phyloP scores from a whole-genome alignment of 2,888 invertebrate genomes.

The Lasioglossum marginatum region DNA sequence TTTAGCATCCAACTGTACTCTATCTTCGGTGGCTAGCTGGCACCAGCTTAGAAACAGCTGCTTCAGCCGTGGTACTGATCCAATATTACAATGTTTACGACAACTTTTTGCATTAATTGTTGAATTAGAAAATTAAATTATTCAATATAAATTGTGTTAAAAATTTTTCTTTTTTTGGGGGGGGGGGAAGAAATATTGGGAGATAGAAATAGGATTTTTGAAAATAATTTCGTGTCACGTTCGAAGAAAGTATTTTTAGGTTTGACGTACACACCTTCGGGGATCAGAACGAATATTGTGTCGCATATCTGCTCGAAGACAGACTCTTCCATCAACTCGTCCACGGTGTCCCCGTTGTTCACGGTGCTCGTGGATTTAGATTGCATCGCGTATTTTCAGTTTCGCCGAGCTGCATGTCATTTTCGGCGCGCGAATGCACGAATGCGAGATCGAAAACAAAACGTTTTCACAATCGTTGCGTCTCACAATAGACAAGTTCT shows the following conservation, averaged over 20 bases:
- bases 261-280: conserved; percentile 62
- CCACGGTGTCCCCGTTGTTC: conserved; percentile 32
- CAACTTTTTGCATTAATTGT: background rate
- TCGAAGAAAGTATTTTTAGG: background rate
- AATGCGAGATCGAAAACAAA: conserved; percentile 25
- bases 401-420: conserved; percentile 29
- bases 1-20: conserved; percentile 61
- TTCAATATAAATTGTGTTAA: too few relatives aligned
- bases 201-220: background rate
- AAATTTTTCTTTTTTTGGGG: background rate
- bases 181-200: background rate
- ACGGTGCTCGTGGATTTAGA: conserved; percentile 61
- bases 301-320: conserved; percentile 72
- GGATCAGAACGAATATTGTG: conserved; percentile 71
- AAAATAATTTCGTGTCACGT: background rate
- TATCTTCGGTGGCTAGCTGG: conserved; percentile 63
- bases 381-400: conserved; percentile 56
- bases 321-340: conserved; percentile 65
- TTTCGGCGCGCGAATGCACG: background rate
- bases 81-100: background rate
- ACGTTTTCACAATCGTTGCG: background rate
- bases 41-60: conserved; percentile 70
- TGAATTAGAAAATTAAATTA: background rate
- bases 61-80: conserved; percentile 68
- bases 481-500: conserved; percentile 22